These are phyloP conservation scores for Oceanodroma tethys DNA, from an alignment of 2,113 vertebrate genomes.

Conservation along the genomic window DNA sequence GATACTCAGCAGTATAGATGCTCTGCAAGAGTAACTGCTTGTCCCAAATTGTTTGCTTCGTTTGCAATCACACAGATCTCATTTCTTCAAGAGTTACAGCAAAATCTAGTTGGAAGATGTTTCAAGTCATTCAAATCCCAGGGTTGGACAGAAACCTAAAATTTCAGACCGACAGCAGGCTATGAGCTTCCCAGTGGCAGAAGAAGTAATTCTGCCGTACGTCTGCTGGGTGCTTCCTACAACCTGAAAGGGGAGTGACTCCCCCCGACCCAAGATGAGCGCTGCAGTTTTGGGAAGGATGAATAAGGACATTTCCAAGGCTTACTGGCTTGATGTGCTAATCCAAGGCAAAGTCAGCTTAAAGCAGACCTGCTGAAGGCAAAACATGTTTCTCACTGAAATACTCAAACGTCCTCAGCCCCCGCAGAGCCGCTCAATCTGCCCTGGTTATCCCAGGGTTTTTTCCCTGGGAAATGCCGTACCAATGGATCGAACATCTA, in stretches of 20 bases:
- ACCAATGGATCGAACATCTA: not conserved
- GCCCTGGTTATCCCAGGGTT: not conserved
- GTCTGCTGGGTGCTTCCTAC: not conserved
- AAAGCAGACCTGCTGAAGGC: conserved; percentile 5
- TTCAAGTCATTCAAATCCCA: not conserved
- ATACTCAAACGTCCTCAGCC: not conserved
- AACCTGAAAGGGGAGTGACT: not conserved
- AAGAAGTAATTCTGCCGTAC: not conserved
- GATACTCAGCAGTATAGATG: not conserved
- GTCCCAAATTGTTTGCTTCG: not conserved
- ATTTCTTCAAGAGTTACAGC: not conserved
- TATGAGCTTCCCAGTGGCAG: not conserved
- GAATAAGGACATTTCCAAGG: not conserved
- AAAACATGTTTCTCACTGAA: not conserved
- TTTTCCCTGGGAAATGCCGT: rapidly evolving
- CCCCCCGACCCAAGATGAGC: not conserved
- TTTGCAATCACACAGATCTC: not conserved
- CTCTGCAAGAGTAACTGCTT: not conserved
- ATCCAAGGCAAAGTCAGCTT: not conserved
- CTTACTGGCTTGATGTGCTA: not conserved
- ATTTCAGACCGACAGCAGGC: not conserved
- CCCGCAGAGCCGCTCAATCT: not conserved
- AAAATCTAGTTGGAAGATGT: not conserved
- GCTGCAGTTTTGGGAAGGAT: not conserved
- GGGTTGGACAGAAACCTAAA: not conserved